phyloP scores from a whole-genome alignment of 2,888 invertebrate genomes.

The Hypolimnas misippus region DNA sequence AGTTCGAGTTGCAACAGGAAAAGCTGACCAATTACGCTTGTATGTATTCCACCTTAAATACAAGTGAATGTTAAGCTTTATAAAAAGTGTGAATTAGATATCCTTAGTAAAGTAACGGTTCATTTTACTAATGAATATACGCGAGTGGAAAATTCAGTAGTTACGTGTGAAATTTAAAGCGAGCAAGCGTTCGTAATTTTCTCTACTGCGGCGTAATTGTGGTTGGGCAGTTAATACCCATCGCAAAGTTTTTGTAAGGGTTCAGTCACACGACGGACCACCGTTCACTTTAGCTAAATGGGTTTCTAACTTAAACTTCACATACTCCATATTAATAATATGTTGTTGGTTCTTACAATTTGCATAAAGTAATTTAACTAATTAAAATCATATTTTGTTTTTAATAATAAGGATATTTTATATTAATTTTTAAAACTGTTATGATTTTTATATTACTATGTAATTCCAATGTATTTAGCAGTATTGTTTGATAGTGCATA shows the following conservation, averaged over 20 bases:
- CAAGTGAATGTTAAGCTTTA: neutral
- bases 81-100: constrained; percentile 38
- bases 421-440: neutral
- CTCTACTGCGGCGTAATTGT: constrained; percentile 40
- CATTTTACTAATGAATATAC: constrained; percentile 56
- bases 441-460: neutral
- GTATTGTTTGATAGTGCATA: neutral
- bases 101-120: constrained; percentile 46
- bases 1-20: neutral
- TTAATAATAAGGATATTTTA: too few species aligned
- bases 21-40: neutral
- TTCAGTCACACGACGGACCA: constrained; percentile 17
- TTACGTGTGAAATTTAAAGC: constrained; percentile 49
- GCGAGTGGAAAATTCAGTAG: constrained; percentile 52
- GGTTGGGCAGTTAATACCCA: constrained; percentile 37
- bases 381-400: neutral
- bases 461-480: neutral
- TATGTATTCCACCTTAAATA: neutral
- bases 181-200: constrained; percentile 38
- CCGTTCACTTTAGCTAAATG: neutral
- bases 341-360: neutral
- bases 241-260: constrained; percentile 35
- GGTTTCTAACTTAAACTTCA: neutral
- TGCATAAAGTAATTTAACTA: neutral
- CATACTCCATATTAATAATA: neutral